phyloP scores from a whole-genome alignment of 92 coral and sea anemone species.

The Blastomussa wellsi region DNA sequence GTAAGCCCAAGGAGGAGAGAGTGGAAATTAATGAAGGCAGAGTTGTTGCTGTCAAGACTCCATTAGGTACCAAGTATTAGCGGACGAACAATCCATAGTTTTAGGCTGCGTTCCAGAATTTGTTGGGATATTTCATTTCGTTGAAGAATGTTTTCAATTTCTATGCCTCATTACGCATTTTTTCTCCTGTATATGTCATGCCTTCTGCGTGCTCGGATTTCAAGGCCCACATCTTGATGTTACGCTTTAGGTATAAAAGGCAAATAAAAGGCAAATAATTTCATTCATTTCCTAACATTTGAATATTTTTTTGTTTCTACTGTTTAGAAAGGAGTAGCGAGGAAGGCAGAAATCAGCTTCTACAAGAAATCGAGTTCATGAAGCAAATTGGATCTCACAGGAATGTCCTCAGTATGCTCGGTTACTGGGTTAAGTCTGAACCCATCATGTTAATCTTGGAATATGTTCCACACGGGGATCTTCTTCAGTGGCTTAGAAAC shows the following conservation, averaged over 20 bases:
- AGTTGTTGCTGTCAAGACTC: slow-evolving; percentile 14
- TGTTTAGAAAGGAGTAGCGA: slow-evolving; percentile 4
- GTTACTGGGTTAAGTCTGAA: slow-evolving; percentile 23
- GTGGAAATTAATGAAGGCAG: background rate
- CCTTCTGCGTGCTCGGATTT: too few species aligned
- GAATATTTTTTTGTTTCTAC: background rate
- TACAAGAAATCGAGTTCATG: slow-evolving; percentile 24
- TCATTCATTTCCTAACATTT: background rate
- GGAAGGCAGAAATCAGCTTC: background rate
- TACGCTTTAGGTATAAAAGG: background rate
- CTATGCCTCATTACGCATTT: too few species aligned
- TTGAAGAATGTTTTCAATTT: too few species aligned
- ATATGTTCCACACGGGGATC: slow-evolving; percentile 38
- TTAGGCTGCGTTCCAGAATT: background rate
- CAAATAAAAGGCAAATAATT: too few species aligned
- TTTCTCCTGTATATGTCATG: too few species aligned
- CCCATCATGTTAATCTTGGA: slow-evolving; percentile 33
- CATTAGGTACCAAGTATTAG: background rate
- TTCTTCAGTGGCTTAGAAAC: slow-evolving; percentile 41
- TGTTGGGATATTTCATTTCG: background rate
- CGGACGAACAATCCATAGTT: background rate
- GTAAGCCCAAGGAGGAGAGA: slow-evolving; percentile 2
- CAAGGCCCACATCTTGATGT: background rate
- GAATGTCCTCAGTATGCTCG: slow-evolving; percentile 22
- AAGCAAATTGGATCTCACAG: slow-evolving; percentile 21